Evolutionary conservation across 2,888 invertebrate species (phyloP), one percentile per base, ranked within the genome.

Genomic region (Aphodius granarius): DNA sequence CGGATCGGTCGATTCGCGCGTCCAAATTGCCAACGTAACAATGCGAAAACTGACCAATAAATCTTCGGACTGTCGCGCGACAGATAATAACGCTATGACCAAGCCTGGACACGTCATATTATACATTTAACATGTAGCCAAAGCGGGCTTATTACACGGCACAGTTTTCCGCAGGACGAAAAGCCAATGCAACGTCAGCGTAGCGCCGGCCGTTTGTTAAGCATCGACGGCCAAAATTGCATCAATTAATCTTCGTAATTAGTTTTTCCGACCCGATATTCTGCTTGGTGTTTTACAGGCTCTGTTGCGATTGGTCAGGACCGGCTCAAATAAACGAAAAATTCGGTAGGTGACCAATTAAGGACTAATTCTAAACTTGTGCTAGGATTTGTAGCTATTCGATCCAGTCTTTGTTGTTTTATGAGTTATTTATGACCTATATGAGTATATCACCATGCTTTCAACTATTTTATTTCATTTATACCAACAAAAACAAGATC

Each of bases 221-320:
- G 84, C 82, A 85, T 85, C 84, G 85, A 85, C 83, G 66, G 19
- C 83, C 73, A 73, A 72, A 77, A 81, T 81, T 81, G 81, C 83
- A 83, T 83, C 85, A 84, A 86, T 86, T 86, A 85, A 85, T 86
- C 85, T 84, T 83, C 82, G 84, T 86, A 85, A 77, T 77, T 77
- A 77, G 43, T 43, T 43, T 43, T 43, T 43, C 43, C 43, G 43
- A 43, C 43, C 43, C 43, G 43, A 13, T n/a, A n/a, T 43, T 43
- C 43, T 13, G 9, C 9, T 43, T 43, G 13, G 9, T 43, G 13
- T 43, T 43, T 13, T 43, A 43, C 6, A 6, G 43, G 43, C 13
- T 43, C 43, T 13, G 13, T 43, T 43, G 43, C 9, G 43, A 43
- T 13, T 9, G 43, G 43, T 43, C 43, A 43, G 43, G 43, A 3